Conservation (phyloP, 2,113 vertebrate genomes). For the Silurus glanis region DNA sequence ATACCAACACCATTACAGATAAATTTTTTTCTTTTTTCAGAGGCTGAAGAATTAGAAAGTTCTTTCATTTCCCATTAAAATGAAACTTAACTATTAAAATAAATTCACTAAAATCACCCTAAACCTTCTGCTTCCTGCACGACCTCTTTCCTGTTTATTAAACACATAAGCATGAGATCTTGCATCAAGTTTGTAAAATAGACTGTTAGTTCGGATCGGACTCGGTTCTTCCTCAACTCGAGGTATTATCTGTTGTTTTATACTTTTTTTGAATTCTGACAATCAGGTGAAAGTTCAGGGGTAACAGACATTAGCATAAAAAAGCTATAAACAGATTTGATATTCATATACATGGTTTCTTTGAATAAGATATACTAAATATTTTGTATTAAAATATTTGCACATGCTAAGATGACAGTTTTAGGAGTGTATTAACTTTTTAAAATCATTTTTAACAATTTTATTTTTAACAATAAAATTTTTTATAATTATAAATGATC, state of each 20-base stretch:
- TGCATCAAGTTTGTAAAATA: not conserved
- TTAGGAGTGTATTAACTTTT: not conserved
- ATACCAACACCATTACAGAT: too few relatives aligned
- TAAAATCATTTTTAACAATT: too few relatives aligned
- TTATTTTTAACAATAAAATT: too few relatives aligned
- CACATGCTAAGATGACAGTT: not conserved
- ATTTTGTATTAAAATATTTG: not conserved
- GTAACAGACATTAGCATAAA: not conserved
- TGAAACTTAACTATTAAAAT: not conserved
- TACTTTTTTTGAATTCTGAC: not conserved
- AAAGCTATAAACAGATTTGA: not conserved
- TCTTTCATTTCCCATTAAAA: not conserved
- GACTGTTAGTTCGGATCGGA: not conserved
- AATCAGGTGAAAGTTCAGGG: not conserved
- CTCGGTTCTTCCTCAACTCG: not conserved
- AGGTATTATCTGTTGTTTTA: not conserved
- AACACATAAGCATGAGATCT: not conserved
- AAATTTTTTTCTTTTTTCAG: too few relatives aligned
- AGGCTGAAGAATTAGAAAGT: not conserved
- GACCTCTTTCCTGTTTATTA: not conserved
- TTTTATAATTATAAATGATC: too few relatives aligned
- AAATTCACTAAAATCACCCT: not conserved
- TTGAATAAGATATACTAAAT: not conserved
- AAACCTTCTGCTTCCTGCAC: not conserved
- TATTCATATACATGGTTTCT: not conserved